Percentiles rank a stretch among this genome's conserved stretches.
Conservation (phyloP, 2,888 invertebrate species). For the Seira musarum region DNA sequence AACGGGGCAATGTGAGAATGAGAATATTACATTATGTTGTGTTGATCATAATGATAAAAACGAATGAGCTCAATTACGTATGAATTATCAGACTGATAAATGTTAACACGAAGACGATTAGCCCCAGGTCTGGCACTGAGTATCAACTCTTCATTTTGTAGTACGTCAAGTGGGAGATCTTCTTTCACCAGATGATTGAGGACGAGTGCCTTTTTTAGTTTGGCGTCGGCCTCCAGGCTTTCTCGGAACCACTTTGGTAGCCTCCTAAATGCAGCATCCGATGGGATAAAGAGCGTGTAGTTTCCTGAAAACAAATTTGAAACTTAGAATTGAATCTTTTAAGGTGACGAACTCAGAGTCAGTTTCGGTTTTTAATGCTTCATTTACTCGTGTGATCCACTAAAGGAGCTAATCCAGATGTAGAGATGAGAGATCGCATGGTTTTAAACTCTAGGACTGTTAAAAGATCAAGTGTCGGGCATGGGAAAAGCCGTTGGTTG, state of each 20-base stretch:
- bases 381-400: slow-evolving; percentile 62
- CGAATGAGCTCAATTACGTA: too few relatives aligned
- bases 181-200: slow-evolving; percentile 66
- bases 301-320: slow-evolving; percentile 60
- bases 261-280: slow-evolving; percentile 65
- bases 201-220: slow-evolving; percentile 66
- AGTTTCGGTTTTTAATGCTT: too few relatives aligned
- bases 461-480: slow-evolving; percentile 62
- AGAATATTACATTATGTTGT: not conserved
- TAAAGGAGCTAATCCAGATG: slow-evolving; percentile 58
- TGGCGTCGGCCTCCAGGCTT: slow-evolving; percentile 61
- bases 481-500: slow-evolving; percentile 41
- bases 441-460: slow-evolving; percentile 61
- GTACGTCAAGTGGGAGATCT: slow-evolving; percentile 53
- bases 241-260: slow-evolving; percentile 67
- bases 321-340: not conserved
- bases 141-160: slow-evolving; percentile 65
- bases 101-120: slow-evolving; percentile 62
- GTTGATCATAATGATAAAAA: not conserved
- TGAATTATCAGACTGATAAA: slow-evolving; percentile 57
- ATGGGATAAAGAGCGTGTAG: slow-evolving; percentile 68
- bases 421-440: slow-evolving; percentile 58
- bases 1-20: slow-evolving; percentile 37
- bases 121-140: slow-evolving; percentile 67
- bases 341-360: too few relatives aligned